Evolutionary conservation across 1,140 invertebrate genomes (phyloP).

Genomic region (Dermatophagoides farinae): DNA sequence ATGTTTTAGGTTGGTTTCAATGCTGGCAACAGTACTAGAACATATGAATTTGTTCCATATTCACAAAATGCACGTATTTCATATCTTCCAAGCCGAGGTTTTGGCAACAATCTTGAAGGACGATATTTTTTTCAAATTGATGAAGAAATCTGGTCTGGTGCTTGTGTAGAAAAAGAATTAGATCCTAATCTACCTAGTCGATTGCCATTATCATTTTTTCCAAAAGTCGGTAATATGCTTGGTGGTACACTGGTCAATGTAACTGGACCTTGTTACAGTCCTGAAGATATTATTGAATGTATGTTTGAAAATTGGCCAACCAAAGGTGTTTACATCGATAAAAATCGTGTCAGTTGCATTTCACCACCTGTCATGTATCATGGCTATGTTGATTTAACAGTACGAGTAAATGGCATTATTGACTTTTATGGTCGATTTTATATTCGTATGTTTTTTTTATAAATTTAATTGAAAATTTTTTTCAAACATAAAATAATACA

Average conservation of each 20-base stretch:
- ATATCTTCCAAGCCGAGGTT: constrained; percentile 57
- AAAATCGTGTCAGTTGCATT: constrained; percentile 64
- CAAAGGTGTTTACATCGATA: constrained; percentile 21
- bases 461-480: background rate
- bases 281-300: constrained; percentile 48
- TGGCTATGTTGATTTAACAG: constrained; percentile 68
- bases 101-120: constrained; percentile 64
- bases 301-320: constrained; percentile 27
- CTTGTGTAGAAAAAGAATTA: constrained; percentile 37
- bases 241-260: constrained; percentile 84
- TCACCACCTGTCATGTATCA: constrained; percentile 71
- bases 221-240: constrained; percentile 83
- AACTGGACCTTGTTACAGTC: constrained; percentile 70
- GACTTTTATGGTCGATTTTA: constrained; percentile 82
- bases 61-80: constrained; percentile 62
- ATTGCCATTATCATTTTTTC: constrained; percentile 60
- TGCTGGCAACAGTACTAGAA: constrained; percentile 73
- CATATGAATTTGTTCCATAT: constrained; percentile 71
- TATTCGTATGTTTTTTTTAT: constrained; percentile 42
- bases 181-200: constrained; percentile 21
- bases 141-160: constrained; percentile 74
- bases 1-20: constrained; percentile 53
- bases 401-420: constrained; percentile 51
- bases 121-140: constrained; percentile 83
- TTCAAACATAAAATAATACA: background rate